Percentiles rank a stretch among this genome's conserved stretches.
Evolutionary conservation across 2,797 vertebrate species (phyloP).

Genomic region (Echeneis naucrates): DNA sequence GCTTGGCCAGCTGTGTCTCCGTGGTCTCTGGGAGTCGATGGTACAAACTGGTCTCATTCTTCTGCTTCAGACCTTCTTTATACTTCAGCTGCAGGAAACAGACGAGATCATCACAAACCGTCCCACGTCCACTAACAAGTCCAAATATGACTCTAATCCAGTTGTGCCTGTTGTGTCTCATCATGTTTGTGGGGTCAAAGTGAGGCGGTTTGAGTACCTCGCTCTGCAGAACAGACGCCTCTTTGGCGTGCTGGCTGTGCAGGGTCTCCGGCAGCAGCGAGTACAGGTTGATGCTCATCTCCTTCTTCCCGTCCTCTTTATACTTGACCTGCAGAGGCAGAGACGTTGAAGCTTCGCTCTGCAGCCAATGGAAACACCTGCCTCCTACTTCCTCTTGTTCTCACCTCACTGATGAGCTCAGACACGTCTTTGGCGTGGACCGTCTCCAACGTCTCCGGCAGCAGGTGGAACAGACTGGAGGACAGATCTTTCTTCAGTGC

Average conservation of each 20-base stretch:
- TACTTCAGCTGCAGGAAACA: slow-evolving; percentile 86
- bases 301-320: slow-evolving; percentile 85
- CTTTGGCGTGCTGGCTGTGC: slow-evolving; percentile 68
- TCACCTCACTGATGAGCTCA: slow-evolving; percentile 89
- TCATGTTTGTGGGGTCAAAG: too few relatives aligned
- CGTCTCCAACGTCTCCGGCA: slow-evolving; percentile 90
- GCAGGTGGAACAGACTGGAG: slow-evolving; percentile 83
- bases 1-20: slow-evolving; percentile 76
- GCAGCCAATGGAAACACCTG: neutral
- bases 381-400: neutral
- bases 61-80: slow-evolving; percentile 84
- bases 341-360: neutral
- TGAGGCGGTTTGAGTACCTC: slow-evolving; percentile 60
- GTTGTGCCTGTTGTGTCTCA: too few relatives aligned
- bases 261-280: slow-evolving; percentile 74
- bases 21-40: slow-evolving; percentile 74
- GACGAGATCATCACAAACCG: too few relatives aligned
- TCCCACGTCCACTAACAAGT: too few relatives aligned
- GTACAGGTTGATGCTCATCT: slow-evolving; percentile 72
- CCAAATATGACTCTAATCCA: too few relatives aligned
- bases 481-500: slow-evolving; percentile 42
- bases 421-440: slow-evolving; percentile 86
- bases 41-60: slow-evolving; percentile 70
- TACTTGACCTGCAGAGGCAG: slow-evolving; percentile 86
- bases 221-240: slow-evolving; percentile 69